Conservation (phyloP, 2,888 invertebrate species). For the Lordiphosa fenestrarum region DNA sequence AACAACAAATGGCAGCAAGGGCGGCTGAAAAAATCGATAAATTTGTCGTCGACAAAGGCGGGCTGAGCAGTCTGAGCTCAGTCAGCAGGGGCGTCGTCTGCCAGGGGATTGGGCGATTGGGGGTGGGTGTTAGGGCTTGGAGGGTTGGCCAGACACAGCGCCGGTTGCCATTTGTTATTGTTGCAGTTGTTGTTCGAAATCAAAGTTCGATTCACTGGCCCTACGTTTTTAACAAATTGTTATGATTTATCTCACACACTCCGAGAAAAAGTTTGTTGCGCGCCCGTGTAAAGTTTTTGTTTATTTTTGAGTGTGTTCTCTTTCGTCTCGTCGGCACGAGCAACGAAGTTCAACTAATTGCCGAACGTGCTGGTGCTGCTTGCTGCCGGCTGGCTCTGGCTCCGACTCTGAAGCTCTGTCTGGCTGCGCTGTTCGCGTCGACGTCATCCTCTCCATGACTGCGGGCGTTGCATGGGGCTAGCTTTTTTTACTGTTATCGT, state of each 20-base stretch:
- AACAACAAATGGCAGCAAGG: conserved; percentile 16
- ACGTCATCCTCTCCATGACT: conserved; percentile 27
- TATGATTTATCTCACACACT: conserved; percentile 14
- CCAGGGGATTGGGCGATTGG: conserved; percentile 16
- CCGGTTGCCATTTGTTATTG: conserved; percentile 39
- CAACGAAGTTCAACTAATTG: conserved; percentile 72
- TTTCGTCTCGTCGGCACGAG: conserved; percentile 68
- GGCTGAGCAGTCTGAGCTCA: conserved; percentile 11
- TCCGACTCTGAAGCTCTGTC: conserved; percentile 18
- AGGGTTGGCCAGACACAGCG: conserved; percentile 39
- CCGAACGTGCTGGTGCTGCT: conserved; percentile 43
- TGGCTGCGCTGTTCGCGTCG: conserved; percentile 25
- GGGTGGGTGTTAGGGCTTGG: background rate
- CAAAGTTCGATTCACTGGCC: conserved; percentile 49
- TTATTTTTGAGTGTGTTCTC: conserved; percentile 34
- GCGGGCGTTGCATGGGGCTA: conserved; percentile 50
- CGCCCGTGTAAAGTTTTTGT: conserved; percentile 33
- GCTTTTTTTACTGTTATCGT: conserved; percentile 41
- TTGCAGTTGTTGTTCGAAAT: conserved; percentile 15
- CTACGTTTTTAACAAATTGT: conserved; percentile 31
- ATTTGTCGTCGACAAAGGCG: conserved; percentile 48
- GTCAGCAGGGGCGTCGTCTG: conserved; percentile 27
- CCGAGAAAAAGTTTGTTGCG: conserved; percentile 27
- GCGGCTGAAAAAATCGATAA: conserved; percentile 64
- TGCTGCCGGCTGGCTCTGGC: conserved; percentile 5